Conservation (phyloP, 2,888 invertebrate genomes). For the Sphinx pinastri region DNA sequence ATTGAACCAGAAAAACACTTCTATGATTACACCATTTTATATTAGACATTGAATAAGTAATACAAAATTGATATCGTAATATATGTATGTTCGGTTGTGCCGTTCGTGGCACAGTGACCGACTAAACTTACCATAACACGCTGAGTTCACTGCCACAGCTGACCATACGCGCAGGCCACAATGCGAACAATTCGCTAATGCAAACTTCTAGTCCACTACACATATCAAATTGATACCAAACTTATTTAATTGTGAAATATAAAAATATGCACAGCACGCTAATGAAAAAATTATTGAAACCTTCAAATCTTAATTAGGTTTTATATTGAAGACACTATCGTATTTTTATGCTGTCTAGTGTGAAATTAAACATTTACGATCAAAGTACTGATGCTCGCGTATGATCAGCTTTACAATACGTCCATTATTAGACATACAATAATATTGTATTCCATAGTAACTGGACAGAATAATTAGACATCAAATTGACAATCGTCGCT, state of each 20-base stretch:
- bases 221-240: not conserved
- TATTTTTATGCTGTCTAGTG: too few relatives aligned
- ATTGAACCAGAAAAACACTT: conserved; percentile 12
- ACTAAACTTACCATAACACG: not conserved
- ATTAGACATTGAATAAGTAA: conserved; percentile 21
- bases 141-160: not conserved
- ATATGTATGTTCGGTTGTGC: not conserved
- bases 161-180: not conserved
- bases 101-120: not conserved
- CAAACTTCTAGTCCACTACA: not conserved
- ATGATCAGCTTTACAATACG: conserved; percentile 3
- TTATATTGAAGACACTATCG: too few relatives aligned
- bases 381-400: not conserved
- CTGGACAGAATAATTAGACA: conserved; percentile 22
- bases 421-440: not conserved
- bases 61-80: conserved; percentile 12
- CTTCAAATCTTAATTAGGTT: too few relatives aligned
- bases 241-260: too few relatives aligned
- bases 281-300: too few relatives aligned
- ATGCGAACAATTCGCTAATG: too few relatives aligned
- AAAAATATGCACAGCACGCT: too few relatives aligned
- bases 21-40: conserved; percentile 19
- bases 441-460: conserved; percentile 3
- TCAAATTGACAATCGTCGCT: conserved; percentile 16
- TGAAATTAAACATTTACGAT: not conserved